Percentiles rank a stretch among this genome's conserved stretches.
Evolutionary conservation across 2,888 invertebrate genomes (phyloP).

Genomic region (Atrina japonica): DNA sequence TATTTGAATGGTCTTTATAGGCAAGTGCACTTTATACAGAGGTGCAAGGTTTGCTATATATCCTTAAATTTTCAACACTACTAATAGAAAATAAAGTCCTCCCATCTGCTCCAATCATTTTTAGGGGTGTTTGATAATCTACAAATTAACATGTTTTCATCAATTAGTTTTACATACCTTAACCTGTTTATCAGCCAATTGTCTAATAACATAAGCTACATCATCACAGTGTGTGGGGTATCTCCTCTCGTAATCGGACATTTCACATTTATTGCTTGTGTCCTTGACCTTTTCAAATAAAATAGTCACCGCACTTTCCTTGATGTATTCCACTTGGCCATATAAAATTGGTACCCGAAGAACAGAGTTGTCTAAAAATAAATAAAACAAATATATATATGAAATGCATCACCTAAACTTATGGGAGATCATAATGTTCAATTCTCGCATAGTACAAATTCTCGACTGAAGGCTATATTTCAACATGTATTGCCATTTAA

Average conservation of each 20-base stretch:
- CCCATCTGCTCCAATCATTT: too few relatives aligned
- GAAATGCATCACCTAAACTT: too few relatives aligned
- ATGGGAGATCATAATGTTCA: too few relatives aligned
- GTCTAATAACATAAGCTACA: conserved; percentile 79
- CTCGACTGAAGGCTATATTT: too few relatives aligned
- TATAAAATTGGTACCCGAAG: conserved; percentile 83
- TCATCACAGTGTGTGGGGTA: conserved; percentile 82
- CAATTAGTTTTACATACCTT: conserved; percentile 56
- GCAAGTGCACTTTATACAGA: too few relatives aligned
- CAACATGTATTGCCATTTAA: too few relatives aligned
- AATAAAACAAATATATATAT: too few relatives aligned
- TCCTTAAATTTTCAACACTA: too few relatives aligned
- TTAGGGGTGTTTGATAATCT: too few relatives aligned
- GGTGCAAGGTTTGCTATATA: background rate
- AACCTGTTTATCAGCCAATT: conserved; percentile 76
- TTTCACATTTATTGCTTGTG: conserved; percentile 67
- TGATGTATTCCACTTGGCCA: conserved; percentile 81
- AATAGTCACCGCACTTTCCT: conserved; percentile 82
- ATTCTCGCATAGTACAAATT: too few relatives aligned
- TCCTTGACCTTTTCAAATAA: conserved; percentile 75
- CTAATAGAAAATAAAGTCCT: background rate
- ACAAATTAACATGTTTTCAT: too few relatives aligned
- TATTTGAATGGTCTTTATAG: too few relatives aligned
- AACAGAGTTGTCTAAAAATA: conserved; percentile 80
- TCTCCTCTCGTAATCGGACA: conserved; percentile 81